A percentile compares a stretch with the other conserved stretches of the same genome.
Conservation (phyloP, 1,140 invertebrate genomes). For the Paraescarpia echinospica region DNA sequence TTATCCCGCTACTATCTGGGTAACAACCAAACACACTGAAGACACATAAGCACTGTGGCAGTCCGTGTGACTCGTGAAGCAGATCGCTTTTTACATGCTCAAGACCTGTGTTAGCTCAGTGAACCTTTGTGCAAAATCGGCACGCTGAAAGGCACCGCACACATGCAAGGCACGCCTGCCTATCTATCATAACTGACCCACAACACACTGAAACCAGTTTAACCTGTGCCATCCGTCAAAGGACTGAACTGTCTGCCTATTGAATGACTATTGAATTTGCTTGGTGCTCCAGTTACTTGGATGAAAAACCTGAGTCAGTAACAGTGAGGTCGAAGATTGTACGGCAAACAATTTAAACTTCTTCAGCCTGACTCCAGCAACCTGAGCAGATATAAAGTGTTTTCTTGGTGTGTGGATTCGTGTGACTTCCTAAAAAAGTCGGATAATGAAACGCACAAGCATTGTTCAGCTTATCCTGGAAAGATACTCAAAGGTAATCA, state of each 20-base stretch:
- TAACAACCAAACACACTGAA: background rate
- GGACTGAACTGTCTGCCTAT: background rate
- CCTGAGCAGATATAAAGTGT: background rate
- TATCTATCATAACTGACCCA: conserved; percentile 1
- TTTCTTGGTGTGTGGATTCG: background rate
- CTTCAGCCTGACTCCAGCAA: background rate
- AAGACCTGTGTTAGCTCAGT: background rate
- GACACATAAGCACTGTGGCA: background rate
- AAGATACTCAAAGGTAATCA: background rate
- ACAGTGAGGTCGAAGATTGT: background rate
- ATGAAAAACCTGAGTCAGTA: background rate
- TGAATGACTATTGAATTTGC: background rate
- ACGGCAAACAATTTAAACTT: background rate
- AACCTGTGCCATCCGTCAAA: background rate
- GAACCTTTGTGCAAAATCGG: background rate
- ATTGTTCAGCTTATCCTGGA: background rate
- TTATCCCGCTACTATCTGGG: background rate
- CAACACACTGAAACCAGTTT: background rate
- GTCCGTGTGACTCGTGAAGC: background rate
- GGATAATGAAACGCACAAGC: background rate
- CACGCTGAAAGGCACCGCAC: background rate
- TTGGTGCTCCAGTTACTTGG: background rate
- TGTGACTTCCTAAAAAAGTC: background rate
- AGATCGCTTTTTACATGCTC: background rate
- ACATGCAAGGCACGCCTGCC: background rate